Evolutionary conservation across 2,113 vertebrate genomes (phyloP).

Genomic region (Tragelaphus scriptus): DNA sequence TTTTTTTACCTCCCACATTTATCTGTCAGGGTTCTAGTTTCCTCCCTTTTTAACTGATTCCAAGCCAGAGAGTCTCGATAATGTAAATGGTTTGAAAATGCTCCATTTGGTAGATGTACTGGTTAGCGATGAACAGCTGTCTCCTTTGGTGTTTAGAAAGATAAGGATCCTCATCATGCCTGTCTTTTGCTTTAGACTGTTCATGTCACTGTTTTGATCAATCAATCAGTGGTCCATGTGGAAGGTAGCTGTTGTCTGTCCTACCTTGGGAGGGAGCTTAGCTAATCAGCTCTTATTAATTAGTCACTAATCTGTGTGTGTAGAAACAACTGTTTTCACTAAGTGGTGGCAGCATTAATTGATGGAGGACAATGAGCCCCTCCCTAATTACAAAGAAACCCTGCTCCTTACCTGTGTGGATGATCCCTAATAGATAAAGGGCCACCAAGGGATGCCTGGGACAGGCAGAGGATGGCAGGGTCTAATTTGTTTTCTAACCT

Average conservation of each 20-base stretch:
- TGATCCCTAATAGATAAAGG: slow-evolving; percentile 75
- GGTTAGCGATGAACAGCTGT: neutral
- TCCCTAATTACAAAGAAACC: slow-evolving; percentile 78
- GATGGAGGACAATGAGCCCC: slow-evolving; percentile 77
- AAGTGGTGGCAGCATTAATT: slow-evolving; percentile 78
- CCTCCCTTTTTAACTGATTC: neutral
- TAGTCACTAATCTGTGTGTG: slow-evolving; percentile 77
- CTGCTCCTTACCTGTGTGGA: slow-evolving; percentile 69
- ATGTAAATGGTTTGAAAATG: neutral
- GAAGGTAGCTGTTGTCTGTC: slow-evolving; percentile 22
- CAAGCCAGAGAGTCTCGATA: neutral
- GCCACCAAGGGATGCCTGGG: slow-evolving; percentile 71
- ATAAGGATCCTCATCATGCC: neutral
- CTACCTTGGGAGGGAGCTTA: slow-evolving; percentile 67
- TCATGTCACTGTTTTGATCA: neutral
- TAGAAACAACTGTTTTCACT: slow-evolving; percentile 79
- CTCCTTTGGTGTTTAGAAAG: neutral
- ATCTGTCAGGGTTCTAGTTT: neutral
- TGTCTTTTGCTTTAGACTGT: neutral
- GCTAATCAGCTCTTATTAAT: slow-evolving; percentile 81
- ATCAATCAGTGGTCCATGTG: neutral
- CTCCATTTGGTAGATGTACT: neutral
- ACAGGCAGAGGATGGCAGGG: slow-evolving; percentile 63
- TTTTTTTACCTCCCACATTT: neutral
- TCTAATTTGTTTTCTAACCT: slow-evolving; percentile 79